phyloP scores from a whole-genome alignment of 2,797 vertebrate genomes.

The Urocyon cinereoargenteus region DNA sequence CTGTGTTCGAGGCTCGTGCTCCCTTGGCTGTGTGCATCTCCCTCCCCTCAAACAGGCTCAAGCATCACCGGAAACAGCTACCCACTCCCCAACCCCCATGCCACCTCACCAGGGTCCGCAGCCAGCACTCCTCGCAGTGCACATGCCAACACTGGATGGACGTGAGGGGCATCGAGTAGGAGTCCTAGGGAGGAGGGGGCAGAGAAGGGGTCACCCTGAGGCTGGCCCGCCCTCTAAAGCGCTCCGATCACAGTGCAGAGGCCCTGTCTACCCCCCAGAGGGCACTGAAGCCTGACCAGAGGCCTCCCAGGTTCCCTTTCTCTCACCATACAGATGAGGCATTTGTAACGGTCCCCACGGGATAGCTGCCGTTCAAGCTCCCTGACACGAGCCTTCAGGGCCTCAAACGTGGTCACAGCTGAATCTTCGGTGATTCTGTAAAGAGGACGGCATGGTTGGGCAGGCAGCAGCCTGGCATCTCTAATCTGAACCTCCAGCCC shows the following conservation, averaged over 20 bases:
- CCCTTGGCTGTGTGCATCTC: neutral
- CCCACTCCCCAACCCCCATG: neutral
- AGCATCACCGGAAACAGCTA: neutral
- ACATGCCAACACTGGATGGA: slow-evolving; percentile 99
- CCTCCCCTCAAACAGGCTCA: neutral
- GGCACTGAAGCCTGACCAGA: neutral
- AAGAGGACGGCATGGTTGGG: slow-evolving; percentile 56
- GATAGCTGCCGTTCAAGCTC: slow-evolving; percentile 99
- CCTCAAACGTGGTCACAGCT: slow-evolving; percentile 98
- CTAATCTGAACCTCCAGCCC: slow-evolving; percentile 15
- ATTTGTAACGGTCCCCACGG: slow-evolving; percentile 99
- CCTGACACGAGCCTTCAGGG: slow-evolving; percentile 98
- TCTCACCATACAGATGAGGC: slow-evolving; percentile 99
- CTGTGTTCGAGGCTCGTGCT: neutral
- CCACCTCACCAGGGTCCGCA: slow-evolving; percentile 96
- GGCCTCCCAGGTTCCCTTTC: slow-evolving; percentile 25
- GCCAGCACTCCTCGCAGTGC: slow-evolving; percentile 99
- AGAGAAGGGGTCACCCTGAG: slow-evolving; percentile 78
- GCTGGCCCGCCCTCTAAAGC: neutral
- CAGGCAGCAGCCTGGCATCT: slow-evolving; percentile 28
- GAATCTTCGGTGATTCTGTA: slow-evolving; percentile 98
- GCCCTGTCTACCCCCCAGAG: neutral
- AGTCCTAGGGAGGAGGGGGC: slow-evolving; percentile 90
- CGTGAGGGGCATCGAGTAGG: slow-evolving; percentile 98
- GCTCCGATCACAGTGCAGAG: neutral